These are phyloP conservation scores for Ormyrus labotus DNA, from an alignment of 2,888 invertebrate genomes.

Conservation along the genomic window DNA sequence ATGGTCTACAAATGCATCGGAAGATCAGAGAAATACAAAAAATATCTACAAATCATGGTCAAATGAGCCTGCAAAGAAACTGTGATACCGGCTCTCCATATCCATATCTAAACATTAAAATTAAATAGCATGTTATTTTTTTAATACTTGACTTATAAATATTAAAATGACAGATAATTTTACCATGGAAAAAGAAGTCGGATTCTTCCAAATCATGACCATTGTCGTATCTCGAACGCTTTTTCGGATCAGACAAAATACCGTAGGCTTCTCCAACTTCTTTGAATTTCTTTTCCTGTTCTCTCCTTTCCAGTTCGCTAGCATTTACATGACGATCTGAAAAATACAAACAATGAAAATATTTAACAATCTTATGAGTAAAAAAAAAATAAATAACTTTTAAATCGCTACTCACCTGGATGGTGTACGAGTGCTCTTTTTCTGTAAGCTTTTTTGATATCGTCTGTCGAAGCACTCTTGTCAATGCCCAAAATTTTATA, in stretches of 20 bases:
- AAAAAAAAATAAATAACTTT: not conserved
- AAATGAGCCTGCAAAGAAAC: conserved; percentile 56
- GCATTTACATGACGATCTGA: conserved; percentile 93
- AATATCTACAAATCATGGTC: conserved; percentile 37
- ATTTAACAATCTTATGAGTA: not conserved
- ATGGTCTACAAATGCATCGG: conserved; percentile 46
- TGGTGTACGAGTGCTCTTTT: conserved; percentile 94
- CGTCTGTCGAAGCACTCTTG: conserved; percentile 90
- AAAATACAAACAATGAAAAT: conserved; percentile 18
- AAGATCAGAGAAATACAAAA: conserved; percentile 55
- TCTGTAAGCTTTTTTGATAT: conserved; percentile 96
- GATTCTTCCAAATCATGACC: conserved; percentile 92
- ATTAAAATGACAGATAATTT: conserved; percentile 2
- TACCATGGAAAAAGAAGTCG: conserved; percentile 65
- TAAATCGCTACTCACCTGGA: conserved; percentile 79
- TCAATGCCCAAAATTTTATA: conserved; percentile 94
- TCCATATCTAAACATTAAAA: conserved; percentile 59
- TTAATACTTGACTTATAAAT: not conserved
- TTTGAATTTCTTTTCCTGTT: conserved; percentile 95
- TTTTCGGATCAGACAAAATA: conserved; percentile 92
- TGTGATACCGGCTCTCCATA: conserved; percentile 56
- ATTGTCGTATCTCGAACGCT: conserved; percentile 92
- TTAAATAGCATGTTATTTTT: not conserved
- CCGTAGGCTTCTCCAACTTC: conserved; percentile 98
- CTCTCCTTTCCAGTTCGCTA: conserved; percentile 88